Evolutionary conservation across 2,888 invertebrate genomes (phyloP).

Genomic region (Caenorhabditis parvicauda): DNA sequence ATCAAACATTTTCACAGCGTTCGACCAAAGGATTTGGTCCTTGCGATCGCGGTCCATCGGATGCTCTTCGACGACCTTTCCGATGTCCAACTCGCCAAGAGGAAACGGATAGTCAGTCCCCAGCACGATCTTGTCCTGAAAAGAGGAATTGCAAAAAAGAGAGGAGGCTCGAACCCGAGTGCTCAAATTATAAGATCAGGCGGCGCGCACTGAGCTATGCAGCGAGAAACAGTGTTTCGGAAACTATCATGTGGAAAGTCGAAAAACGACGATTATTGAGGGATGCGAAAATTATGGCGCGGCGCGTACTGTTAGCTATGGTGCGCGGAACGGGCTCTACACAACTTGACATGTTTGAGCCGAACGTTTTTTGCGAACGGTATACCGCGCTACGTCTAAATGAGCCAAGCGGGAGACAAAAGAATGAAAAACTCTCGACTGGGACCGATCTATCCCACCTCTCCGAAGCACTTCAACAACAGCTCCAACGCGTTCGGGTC

Average conservation of each 20-base stretch:
- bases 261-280: background rate
- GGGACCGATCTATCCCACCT: conserved; percentile 62
- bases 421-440: too few species aligned
- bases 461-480: conserved; percentile 66
- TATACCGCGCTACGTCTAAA: too few species aligned
- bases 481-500: conserved; percentile 65
- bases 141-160: background rate
- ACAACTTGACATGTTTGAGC: background rate
- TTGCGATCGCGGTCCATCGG: conserved; percentile 14
- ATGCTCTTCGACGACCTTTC: conserved; percentile 36
- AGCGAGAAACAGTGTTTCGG: too few species aligned
- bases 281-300: background rate
- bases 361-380: background rate
- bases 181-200: too few species aligned
- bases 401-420: too few species aligned
- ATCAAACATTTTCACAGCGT: conserved; percentile 42
- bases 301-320: too few species aligned
- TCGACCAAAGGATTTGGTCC: conserved; percentile 47
- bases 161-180: background rate
- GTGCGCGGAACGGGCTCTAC: background rate
- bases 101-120: conserved; percentile 70
- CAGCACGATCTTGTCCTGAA: conserved; percentile 66
- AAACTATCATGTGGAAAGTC: background rate
- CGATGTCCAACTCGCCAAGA: conserved; percentile 66
- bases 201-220: too few species aligned